These are phyloP conservation scores for Tipula confusa DNA, from an alignment of 2,888 invertebrate species.

Conservation along the genomic window DNA sequence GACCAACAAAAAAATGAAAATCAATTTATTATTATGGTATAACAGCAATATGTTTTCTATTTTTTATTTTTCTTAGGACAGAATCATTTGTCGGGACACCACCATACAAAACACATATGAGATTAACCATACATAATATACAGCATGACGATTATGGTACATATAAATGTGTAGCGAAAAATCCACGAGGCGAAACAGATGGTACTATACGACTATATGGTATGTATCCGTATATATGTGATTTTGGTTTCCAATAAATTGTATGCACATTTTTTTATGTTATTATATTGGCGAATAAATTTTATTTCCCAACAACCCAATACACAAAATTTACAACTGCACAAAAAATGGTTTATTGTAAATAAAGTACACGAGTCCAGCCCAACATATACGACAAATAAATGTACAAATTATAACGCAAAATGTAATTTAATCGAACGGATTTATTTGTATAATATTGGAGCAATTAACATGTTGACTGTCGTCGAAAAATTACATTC, in stretches of 20 bases:
- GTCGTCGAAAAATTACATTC: too few species aligned
- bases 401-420: neutral
- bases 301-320: neutral
- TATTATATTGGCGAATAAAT: too few species aligned
- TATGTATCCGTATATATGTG: slow-evolving; percentile 53
- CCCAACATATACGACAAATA: neutral
- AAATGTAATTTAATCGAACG: neutral
- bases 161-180: slow-evolving; percentile 83
- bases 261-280: slow-evolving; percentile 15
- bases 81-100: slow-evolving; percentile 68
- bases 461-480: neutral
- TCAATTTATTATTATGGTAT: neutral
- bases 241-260: neutral
- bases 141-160: slow-evolving; percentile 78
- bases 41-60: slow-evolving; percentile 26
- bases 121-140: slow-evolving; percentile 73
- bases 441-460: neutral
- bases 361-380: neutral
- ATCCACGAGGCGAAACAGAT: slow-evolving; percentile 86
- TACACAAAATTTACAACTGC: neutral
- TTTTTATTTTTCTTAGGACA: slow-evolving; percentile 47
- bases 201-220: slow-evolving; percentile 84
- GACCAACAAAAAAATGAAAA: neutral
- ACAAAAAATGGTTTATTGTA: neutral
- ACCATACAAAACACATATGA: slow-evolving; percentile 84